Base-by-base conservation (phyloP, 1,140 invertebrate genomes). In the Drosophila bocki region DNA sequence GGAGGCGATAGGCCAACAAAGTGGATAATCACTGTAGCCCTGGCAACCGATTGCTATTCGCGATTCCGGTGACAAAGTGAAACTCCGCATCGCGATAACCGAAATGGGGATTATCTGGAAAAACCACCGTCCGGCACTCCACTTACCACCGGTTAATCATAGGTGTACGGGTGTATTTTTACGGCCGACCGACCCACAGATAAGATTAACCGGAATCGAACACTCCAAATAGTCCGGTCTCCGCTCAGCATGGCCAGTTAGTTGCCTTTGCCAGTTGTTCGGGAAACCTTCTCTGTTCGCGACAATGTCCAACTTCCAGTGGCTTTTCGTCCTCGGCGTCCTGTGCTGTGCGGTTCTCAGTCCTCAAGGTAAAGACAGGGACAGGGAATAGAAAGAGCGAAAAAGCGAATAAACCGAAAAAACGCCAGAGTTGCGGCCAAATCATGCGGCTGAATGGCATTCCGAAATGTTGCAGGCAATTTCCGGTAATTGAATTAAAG, bases 401-500 rank as follows among this genome's bases (percentile, higher is more conserved):
- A 45, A 39, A 6, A 61, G 12, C n/a, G 7, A 63, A 54, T 69
- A 41, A 19, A 7, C 22, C 19, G 7, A 15, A 22, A 22, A 22
- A 78, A 65, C 68, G 69, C 22, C n/a, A 45, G 62, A 29, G 22
- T 56, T 9, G n/a, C 19, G 68, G 41, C 19, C 41, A 45, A 44
- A 63, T 56, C 41, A 53, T 35, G 32, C 53, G 48, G 47, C 45
- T 13, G 42, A 65, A 47, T 59, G 35, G 19, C 39, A 56, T 61
- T 56, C 17, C 47, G 22, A 59, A 82, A 65, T 64, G 61, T 71
- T 76, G 62, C 64, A 59, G 50, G 54, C 79, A 76, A 80, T 83
- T 78, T 56, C 80, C 72, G 77, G 76, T 88, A 87, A 87, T 87
- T 88, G 84, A 83, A 86, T 88, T 83, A 83, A 87, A 87, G 83